These are phyloP conservation scores for Galendromus occidentalis DNA, from an alignment of 1,140 invertebrate species.

Conservation along the genomic window DNA sequence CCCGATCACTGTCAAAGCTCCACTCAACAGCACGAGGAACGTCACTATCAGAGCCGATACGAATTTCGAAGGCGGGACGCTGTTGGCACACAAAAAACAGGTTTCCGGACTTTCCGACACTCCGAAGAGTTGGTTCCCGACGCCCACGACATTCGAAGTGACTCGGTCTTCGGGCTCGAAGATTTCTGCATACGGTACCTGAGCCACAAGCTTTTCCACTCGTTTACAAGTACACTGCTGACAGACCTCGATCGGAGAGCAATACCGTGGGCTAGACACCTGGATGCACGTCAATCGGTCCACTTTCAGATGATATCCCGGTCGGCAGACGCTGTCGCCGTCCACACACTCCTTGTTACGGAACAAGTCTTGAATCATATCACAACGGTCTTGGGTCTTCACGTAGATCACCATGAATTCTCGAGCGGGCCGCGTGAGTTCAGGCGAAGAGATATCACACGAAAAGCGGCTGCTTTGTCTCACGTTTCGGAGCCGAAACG, in stretches of 20 bases:
- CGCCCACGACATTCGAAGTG: background rate
- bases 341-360: too few species aligned
- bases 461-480: background rate
- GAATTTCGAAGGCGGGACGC: background rate
- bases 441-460: background rate
- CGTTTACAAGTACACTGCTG: too few species aligned
- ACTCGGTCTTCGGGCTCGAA: too few species aligned
- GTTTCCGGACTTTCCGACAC: background rate
- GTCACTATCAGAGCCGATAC: background rate
- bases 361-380: too few species aligned
- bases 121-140: background rate
- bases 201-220: too few species aligned
- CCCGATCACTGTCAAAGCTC: background rate
- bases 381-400: background rate
- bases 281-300: too few species aligned
- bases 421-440: background rate
- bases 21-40: background rate
- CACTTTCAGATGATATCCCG: too few species aligned
- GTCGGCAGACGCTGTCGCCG: too few species aligned
- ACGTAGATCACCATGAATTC: background rate
- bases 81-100: background rate
- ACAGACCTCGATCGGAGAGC: too few species aligned
- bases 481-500: background rate
- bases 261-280: too few species aligned
- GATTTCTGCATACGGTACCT: too few species aligned